Evolutionary conservation across 2,888 invertebrate species (phyloP).

Genomic region (Ophion slaviceki): DNA sequence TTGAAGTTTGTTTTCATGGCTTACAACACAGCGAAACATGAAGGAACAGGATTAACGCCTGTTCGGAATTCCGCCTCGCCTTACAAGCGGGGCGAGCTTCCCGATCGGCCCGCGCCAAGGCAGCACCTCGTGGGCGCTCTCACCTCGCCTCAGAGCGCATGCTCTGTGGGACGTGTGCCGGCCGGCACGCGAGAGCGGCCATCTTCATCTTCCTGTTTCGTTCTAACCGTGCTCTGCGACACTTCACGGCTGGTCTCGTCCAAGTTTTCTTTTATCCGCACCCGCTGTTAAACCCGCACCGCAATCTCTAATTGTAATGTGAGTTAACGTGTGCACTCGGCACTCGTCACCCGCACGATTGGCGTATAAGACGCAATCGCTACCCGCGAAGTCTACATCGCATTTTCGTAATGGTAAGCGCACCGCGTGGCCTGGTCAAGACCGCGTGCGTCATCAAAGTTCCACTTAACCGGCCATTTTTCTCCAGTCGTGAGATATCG

Average conservation of each 20-base stretch:
- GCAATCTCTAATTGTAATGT: background rate
- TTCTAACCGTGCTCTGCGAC: background rate
- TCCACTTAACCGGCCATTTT: background rate
- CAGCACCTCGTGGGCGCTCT: constrained; percentile 10
- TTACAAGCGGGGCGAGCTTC: background rate
- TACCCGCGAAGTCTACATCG: background rate
- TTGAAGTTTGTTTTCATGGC: no score
- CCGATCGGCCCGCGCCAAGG: constrained; percentile 10
- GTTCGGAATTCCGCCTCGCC: constrained; percentile 20
- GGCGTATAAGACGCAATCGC: background rate
- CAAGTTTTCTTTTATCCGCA: background rate
- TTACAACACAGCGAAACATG: no score
- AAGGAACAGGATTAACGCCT: no score
- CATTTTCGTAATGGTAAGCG: background rate
- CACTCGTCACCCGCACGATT: background rate
- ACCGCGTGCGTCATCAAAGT: background rate
- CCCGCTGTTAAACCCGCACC: background rate
- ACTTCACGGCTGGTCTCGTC: background rate
- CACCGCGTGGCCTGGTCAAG: background rate
- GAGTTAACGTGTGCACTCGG: background rate
- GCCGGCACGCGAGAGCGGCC: background rate
- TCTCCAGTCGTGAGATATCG: background rate
- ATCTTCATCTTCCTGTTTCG: background rate
- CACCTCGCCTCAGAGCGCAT: constrained; percentile 11
- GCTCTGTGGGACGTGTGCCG: constrained; percentile 2